Evolutionary conservation across 64 coral and sea anemone species (phyloP).

Genomic region (Stylophora pistillata): DNA sequence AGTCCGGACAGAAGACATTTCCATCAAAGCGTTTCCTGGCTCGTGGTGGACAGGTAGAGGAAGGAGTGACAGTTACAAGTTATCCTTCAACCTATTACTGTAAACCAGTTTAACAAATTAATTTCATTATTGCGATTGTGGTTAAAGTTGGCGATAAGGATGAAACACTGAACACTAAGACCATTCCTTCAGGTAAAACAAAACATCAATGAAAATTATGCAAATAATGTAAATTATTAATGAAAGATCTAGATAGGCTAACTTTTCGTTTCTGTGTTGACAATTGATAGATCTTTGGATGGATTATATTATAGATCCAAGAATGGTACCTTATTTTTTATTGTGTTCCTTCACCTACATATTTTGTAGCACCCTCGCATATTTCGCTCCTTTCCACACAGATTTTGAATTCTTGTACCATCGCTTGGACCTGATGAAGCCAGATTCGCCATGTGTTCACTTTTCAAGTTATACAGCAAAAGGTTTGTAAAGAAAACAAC

Average conservation of each 20-base stretch:
- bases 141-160: slow-evolving; percentile 33
- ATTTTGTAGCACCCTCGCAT: too few species aligned
- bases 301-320: neutral
- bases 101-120: slow-evolving; percentile 17
- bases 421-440: slow-evolving; percentile 48
- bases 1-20: neutral
- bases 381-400: neutral
- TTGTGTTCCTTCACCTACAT: neutral
- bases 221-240: neutral
- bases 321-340: neutral
- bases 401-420: slow-evolving; percentile 67
- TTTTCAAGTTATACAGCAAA: slow-evolving; percentile 46
- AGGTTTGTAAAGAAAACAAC: neutral
- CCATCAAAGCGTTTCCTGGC: slow-evolving; percentile 49
- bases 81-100: slow-evolving; percentile 53
- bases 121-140: slow-evolving; percentile 55
- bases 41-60: slow-evolving; percentile 38
- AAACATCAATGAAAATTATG: neutral
- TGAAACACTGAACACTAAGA: neutral
- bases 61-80: slow-evolving; percentile 48
- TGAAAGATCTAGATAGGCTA: too few species aligned
- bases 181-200: slow-evolving; percentile 9
- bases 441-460: slow-evolving; percentile 27
- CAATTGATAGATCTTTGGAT: neutral
- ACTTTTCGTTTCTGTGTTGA: too few species aligned